Percentiles rank a stretch among this genome's conserved stretches.
Conservation (phyloP, 2,113 vertebrate genomes). For the Dasyornis broadbenti region DNA sequence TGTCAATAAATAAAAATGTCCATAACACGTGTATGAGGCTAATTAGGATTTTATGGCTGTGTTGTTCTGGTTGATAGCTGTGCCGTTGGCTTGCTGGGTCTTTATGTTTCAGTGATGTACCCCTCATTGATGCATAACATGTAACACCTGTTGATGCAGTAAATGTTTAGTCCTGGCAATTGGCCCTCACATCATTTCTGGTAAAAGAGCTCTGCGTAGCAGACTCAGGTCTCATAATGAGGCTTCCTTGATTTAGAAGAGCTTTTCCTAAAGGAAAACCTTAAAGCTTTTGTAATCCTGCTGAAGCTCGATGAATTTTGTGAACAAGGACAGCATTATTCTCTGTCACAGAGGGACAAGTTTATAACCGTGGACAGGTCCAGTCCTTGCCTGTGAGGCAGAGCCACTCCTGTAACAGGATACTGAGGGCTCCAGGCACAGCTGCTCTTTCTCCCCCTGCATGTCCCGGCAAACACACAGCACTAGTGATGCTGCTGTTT, state of each 20-base stretch:
- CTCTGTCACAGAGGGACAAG: background rate
- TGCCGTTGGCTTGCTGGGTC: slow-evolving; percentile 31
- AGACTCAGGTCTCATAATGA: background rate
- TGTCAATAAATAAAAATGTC: slow-evolving; percentile 61
- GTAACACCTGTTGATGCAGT: slow-evolving; percentile 51
- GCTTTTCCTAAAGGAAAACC: background rate
- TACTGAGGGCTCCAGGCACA: background rate
- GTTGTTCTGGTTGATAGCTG: slow-evolving; percentile 55
- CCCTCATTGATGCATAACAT: slow-evolving; percentile 54
- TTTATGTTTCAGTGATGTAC: slow-evolving; percentile 52
- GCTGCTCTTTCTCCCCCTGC: background rate
- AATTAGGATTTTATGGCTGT: slow-evolving; percentile 60
- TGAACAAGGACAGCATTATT: background rate
- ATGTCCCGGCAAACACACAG: background rate
- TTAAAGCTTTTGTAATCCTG: background rate
- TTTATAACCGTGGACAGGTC: background rate
- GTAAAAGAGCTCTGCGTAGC: background rate
- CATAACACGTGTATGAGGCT: slow-evolving; percentile 43
- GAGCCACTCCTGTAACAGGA: background rate
- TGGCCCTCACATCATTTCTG: slow-evolving; percentile 14
- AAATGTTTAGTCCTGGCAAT: slow-evolving; percentile 51
- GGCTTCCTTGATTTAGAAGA: background rate
- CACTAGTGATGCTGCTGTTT: rapidly evolving
- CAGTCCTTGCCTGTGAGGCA: background rate
- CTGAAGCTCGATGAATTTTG: background rate